Percentiles rank a stretch among this genome's conserved stretches.
Evolutionary conservation across 2,113 vertebrate species (phyloP).

Genomic region (Taxidea taxus): DNA sequence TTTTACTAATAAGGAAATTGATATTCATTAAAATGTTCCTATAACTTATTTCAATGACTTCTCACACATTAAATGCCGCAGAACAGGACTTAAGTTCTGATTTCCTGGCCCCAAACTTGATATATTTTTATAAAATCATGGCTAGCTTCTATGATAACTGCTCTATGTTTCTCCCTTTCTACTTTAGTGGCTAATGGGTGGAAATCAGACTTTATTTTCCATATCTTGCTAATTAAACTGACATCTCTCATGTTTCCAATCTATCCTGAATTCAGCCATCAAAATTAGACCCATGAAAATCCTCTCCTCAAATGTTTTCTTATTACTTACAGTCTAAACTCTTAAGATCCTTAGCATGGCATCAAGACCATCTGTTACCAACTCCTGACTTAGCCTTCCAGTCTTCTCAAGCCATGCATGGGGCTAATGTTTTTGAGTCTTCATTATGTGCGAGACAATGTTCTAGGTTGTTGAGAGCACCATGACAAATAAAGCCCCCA

Average conservation of each 20-base stretch:
- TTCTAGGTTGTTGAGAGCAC: neutral
- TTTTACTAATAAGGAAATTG: neutral
- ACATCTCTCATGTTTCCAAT: neutral
- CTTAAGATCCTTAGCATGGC: neutral
- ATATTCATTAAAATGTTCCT: neutral
- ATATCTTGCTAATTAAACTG: neutral
- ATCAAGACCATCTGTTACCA: neutral
- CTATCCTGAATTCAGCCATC: neutral
- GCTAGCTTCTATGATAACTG: neutral
- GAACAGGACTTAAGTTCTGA: neutral
- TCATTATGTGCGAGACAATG: neutral
- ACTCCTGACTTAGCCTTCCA: neutral
- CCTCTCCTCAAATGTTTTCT: neutral
- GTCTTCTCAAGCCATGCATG: neutral
- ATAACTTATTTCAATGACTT: neutral
- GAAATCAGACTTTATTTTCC: neutral
- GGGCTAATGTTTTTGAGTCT: neutral
- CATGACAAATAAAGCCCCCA: neutral
- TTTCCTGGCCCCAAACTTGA: neutral
- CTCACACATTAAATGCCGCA: neutral
- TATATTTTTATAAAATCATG: neutral
- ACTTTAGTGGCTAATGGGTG: neutral
- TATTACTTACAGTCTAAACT: neutral
- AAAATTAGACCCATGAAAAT: neutral
- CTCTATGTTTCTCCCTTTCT: neutral